A percentile compares a stretch with the other conserved stretches of the same genome.
Conservation (phyloP, 1,140 invertebrate species). For the Drosophila chauvacae region DNA sequence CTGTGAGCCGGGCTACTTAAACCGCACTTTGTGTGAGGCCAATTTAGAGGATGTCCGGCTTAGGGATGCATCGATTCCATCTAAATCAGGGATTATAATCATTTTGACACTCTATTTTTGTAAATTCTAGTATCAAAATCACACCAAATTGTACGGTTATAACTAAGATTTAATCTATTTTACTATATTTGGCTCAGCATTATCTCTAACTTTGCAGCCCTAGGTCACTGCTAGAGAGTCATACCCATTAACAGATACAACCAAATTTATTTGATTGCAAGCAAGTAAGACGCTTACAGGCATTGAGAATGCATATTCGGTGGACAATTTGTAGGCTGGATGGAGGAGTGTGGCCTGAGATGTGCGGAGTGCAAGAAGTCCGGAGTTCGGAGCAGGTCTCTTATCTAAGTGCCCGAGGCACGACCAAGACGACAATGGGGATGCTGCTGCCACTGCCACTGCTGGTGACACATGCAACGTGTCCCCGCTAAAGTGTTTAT, state of each 20-base stretch:
- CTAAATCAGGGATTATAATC: neutral
- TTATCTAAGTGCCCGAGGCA: constrained; percentile 73
- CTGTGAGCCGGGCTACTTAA: constrained; percentile 74
- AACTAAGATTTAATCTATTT: neutral
- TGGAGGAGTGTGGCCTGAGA: neutral
- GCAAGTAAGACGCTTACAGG: constrained; percentile 66
- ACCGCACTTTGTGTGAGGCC: constrained; percentile 74
- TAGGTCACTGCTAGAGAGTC: constrained; percentile 26
- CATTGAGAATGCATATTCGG: constrained; percentile 58
- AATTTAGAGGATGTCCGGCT: constrained; percentile 55
- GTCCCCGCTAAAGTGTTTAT: constrained; percentile 67
- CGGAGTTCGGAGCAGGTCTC: constrained; percentile 26
- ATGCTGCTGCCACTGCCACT: constrained; percentile 23
- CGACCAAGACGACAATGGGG: constrained; percentile 58
- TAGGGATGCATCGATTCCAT: constrained; percentile 55
- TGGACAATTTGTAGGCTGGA: constrained; percentile 68
- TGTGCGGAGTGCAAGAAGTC: constrained; percentile 18
- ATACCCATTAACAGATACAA: constrained; percentile 51
- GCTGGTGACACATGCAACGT: constrained; percentile 75
- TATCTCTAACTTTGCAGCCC: constrained; percentile 32
- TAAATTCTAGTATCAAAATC: neutral
- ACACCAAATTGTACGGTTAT: neutral
- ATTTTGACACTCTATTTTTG: neutral
- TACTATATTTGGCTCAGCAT: neutral
- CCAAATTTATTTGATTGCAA: constrained; percentile 72